Conservation (phyloP, 2,113 vertebrate species). For the Penelope pileata region DNA sequence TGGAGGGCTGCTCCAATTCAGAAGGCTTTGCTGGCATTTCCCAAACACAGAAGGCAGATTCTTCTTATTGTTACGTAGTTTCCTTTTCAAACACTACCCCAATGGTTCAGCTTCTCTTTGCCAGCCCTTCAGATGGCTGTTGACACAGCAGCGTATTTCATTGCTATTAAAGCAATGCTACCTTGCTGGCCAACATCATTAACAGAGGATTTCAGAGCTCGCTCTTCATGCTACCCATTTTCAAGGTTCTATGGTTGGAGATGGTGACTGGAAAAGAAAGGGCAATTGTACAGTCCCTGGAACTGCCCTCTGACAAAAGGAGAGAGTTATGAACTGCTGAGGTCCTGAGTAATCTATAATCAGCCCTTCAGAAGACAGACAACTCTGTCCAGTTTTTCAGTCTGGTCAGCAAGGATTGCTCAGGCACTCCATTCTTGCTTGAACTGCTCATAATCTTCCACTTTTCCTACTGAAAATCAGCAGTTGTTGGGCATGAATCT, state of each 20-base stretch:
- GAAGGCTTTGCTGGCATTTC: neutral
- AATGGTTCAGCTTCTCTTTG: neutral
- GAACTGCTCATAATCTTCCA: neutral
- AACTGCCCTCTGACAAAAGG: accelerated
- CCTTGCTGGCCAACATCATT: neutral
- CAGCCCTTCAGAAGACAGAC: neutral
- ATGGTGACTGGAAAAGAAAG: neutral
- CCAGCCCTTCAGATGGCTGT: neutral
- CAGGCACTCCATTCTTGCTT: neutral
- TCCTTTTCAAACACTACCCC: neutral
- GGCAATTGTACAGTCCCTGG: neutral
- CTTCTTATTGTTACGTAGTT: neutral
- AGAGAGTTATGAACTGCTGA: neutral
- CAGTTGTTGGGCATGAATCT: neutral
- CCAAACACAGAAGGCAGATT: neutral
- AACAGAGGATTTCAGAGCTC: neutral
- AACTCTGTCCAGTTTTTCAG: neutral
- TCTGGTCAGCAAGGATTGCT: neutral
- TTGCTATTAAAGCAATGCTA: neutral
- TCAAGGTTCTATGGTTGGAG: neutral
- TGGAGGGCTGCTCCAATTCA: neutral
- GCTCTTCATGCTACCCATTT: neutral
- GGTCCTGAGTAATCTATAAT: neutral
- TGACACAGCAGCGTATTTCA: neutral
- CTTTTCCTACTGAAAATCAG: neutral